Evolutionary conservation across 2,113 vertebrate genomes (phyloP).

Genomic region (Odocoileus hemionus): DNA sequence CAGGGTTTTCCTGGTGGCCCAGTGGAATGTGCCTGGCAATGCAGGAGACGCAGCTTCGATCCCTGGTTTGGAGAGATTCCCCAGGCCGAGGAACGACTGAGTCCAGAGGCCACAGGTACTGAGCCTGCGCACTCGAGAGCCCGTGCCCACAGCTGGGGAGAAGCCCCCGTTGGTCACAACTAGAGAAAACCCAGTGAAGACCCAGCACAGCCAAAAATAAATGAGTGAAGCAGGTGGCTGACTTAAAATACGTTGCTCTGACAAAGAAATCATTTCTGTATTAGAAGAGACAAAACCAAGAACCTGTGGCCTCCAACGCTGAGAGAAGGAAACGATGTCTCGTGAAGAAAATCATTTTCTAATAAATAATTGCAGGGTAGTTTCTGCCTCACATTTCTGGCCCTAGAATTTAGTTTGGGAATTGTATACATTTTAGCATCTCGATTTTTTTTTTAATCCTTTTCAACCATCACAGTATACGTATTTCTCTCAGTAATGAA

Average conservation of each 20-base stretch:
- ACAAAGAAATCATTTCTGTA: not conserved
- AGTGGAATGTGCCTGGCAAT: not conserved
- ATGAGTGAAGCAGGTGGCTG: not conserved
- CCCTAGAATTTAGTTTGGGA: not conserved
- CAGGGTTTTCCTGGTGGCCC: not conserved
- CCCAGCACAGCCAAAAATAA: not conserved
- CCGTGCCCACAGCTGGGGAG: accelerated
- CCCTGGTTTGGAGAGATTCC: not conserved
- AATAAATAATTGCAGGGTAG: not conserved
- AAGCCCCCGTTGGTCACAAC: accelerated
- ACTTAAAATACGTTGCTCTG: not conserved
- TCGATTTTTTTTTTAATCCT: not conserved
- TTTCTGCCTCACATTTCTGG: not conserved
- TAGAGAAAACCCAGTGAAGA: not conserved
- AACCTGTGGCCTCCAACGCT: accelerated
- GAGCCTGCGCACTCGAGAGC: no score
- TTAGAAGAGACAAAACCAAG: not conserved
- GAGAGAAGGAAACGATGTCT: not conserved
- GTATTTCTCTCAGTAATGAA: not conserved
- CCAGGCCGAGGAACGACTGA: accelerated
- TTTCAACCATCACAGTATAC: not conserved
- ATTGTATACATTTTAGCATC: not conserved
- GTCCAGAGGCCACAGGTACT: accelerated
- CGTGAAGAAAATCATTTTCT: not conserved
- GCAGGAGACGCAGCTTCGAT: not conserved